phyloP scores from a whole-genome alignment of 2,888 invertebrate species.

The Volucella inanis region DNA sequence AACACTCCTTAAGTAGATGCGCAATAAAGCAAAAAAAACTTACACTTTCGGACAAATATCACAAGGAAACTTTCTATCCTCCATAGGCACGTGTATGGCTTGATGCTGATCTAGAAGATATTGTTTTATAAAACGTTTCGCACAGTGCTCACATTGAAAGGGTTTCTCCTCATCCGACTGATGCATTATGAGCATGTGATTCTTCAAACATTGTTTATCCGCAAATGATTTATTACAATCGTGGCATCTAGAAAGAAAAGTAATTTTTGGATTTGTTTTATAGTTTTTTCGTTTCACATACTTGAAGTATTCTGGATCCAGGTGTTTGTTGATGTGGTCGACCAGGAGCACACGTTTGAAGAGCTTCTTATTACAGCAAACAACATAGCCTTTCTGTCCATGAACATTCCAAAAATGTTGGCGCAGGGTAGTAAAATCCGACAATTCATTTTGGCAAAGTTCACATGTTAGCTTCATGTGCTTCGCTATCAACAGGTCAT shows the following conservation, averaged over 20 bases:
- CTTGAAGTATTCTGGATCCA: slow-evolving; percentile 82
- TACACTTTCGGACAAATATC: slow-evolving; percentile 81
- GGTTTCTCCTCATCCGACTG: slow-evolving; percentile 81
- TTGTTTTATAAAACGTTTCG: slow-evolving; percentile 81
- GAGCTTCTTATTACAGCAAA: slow-evolving; percentile 82
- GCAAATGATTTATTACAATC: slow-evolving; percentile 81
- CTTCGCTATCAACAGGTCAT: slow-evolving; percentile 80
- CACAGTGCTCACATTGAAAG: slow-evolving; percentile 80
- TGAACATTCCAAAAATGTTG: slow-evolving; percentile 80
- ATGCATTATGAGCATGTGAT: slow-evolving; percentile 81
- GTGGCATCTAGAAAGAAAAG: slow-evolving; percentile 77
- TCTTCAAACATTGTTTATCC: slow-evolving; percentile 81
- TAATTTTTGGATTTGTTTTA: not conserved
- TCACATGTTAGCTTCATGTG: slow-evolving; percentile 81
- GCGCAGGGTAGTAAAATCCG: slow-evolving; percentile 80
- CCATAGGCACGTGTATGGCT: slow-evolving; percentile 79
- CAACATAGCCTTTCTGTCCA: slow-evolving; percentile 79
- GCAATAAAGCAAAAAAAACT: slow-evolving; percentile 29
- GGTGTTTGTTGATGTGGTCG: slow-evolving; percentile 81
- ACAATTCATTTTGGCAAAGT: slow-evolving; percentile 78
- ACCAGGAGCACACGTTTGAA: slow-evolving; percentile 80
- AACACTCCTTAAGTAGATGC: not conserved
- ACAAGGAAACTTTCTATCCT: slow-evolving; percentile 77
- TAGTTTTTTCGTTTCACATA: slow-evolving; percentile 74
- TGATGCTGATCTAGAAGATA: slow-evolving; percentile 81